Evolutionary conservation across 2,888 invertebrate genomes (phyloP), one percentile per base, ranked within the genome.

Genomic region (Alitta virens): DNA sequence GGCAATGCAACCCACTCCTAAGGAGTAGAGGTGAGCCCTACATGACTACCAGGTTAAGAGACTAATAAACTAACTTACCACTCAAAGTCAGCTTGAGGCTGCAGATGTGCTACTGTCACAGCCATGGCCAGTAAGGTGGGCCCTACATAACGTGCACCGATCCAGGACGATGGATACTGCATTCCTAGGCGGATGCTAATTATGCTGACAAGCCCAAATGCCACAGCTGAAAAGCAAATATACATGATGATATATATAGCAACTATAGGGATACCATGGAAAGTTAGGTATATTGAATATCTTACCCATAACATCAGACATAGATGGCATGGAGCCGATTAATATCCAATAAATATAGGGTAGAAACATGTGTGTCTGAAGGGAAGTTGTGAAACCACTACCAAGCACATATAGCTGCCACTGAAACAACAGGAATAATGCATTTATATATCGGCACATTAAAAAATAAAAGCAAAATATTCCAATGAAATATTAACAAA

Each of bases 111-210:
- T 21, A 59, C 38, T 23, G 51, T 38, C 23, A 59, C 50, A 5
- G 59, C 26, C 51, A 52, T 59, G 33, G 49, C 59, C n/a, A 59
- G 38, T 14, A 49, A 27, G 1, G 59, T 51, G 7, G 59, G 59
- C 1, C 59, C 59, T 2, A 51, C 52, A 51, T 59, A 49, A 16
- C 40, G 33, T 2, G 49, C 38, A 2, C 59, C 59, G n/a, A 46
- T 16, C 33, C 46, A 46, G 21, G 46, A 7, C n/a, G n/a, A 18
- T 12, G 46, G 46, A n/a, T 46, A 21, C n/a, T 5, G n/a, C 7
- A 46, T 21, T 16, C 46, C 46, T n/a, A 46, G 46, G 7, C 21
- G n/a, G 12, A 33, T 33, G 33, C 33, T 7, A 33, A 33, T 12
- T 33, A 33, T 33, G 33, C 33, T 33, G 7, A 33, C 33, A 33